These are phyloP conservation scores for Macrobrachium nipponense DNA, from an alignment of 1,140 invertebrate species.

Conservation along the genomic window DNA sequence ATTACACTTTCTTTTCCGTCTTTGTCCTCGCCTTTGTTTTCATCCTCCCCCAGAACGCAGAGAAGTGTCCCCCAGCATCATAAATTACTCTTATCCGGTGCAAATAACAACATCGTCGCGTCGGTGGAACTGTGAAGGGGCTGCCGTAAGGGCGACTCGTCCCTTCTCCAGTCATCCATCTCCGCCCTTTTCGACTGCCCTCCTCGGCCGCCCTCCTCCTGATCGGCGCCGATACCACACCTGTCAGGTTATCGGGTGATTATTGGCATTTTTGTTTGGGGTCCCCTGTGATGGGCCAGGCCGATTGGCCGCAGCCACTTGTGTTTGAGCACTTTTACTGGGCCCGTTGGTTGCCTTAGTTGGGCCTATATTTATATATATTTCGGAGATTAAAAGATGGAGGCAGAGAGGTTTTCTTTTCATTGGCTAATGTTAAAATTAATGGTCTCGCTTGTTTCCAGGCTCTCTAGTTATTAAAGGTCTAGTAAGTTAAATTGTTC, in stretches of 20 bases:
- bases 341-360: too few species aligned
- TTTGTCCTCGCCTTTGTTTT: not conserved
- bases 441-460: too few species aligned
- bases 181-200: not conserved
- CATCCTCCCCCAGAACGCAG: conserved; percentile 1
- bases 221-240: conserved; percentile 41
- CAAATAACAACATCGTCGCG: conserved; percentile 2
- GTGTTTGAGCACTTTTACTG: too few species aligned
- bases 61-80: not conserved
- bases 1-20: not conserved
- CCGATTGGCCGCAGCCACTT: conserved; percentile 9
- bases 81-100: conserved; percentile 19
- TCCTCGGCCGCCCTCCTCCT: not conserved
- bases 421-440: too few species aligned
- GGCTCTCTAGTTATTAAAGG: too few species aligned
- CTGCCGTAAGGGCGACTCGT: not conserved
- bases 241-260: conserved; percentile 45
- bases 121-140: not conserved
- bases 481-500: too few species aligned
- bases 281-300: conserved; percentile 29
- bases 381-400: too few species aligned
- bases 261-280: conserved; percentile 48
- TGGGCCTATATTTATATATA: too few species aligned
- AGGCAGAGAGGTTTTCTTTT: too few species aligned
- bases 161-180: not conserved